phyloP scores from a whole-genome alignment of 2,113 vertebrate genomes.

The Scytalopus superciliaris region DNA sequence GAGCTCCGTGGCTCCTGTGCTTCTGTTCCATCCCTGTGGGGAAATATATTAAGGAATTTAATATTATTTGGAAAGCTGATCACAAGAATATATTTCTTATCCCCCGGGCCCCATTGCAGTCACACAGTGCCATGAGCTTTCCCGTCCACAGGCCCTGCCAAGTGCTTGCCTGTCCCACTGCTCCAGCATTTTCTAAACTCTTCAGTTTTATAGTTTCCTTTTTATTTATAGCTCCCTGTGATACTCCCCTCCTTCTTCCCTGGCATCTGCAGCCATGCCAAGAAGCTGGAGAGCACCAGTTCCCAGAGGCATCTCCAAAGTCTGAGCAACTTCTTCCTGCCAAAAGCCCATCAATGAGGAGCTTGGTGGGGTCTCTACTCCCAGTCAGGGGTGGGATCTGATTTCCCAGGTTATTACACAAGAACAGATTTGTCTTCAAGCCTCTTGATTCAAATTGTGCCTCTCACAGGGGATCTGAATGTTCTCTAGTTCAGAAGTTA shows the following conservation, averaged over 20 bases:
- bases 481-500: background rate
- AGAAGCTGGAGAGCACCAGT: background rate
- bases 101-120: background rate
- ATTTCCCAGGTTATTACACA: background rate
- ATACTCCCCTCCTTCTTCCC: background rate
- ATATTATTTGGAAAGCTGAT: conserved; percentile 4
- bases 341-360: background rate
- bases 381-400: background rate
- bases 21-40: background rate
- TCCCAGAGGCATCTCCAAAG: background rate
- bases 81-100: background rate
- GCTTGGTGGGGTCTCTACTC: background rate
- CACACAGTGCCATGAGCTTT: background rate
- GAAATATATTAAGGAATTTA: background rate
- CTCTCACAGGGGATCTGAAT: background rate
- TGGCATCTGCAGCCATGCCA: background rate
- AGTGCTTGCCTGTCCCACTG: background rate
- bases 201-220: background rate
- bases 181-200: background rate
- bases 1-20: background rate
- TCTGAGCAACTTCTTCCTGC: background rate
- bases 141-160: background rate
- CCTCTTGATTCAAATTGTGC: background rate
- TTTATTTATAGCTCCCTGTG: background rate
- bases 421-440: background rate